Evolutionary conservation across 2,888 invertebrate genomes (phyloP), one percentile per base, ranked within the genome.

Genomic region (Ichneumoninae sp.): DNA sequence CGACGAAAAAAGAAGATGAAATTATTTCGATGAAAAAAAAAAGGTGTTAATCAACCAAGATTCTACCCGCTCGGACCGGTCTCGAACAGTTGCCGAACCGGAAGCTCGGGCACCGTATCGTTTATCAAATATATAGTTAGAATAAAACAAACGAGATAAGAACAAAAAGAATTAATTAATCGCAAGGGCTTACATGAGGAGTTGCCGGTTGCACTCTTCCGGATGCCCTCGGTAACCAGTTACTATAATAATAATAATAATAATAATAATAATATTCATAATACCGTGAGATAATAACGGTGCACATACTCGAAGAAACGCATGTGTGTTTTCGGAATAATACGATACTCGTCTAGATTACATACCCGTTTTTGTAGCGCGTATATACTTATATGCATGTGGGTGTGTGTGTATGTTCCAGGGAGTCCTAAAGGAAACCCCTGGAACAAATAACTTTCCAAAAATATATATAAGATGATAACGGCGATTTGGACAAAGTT

Each of bases 1-100:
- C 50, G n/a, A 40, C 22, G 52, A 70, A 26, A 63, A 54, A 30
- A 50, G 8, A 40, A 40, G 44, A 47, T 47, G 44, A 47, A 47
- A 47, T 47, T 16, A 47, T 47, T 47, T 47, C 44, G 16, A 40
- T 10, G 5, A 54, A 79, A 71, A 71, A 65, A 63, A 74, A 40
- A 73, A 54, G 40, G 78, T 74, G 70, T 63, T 74, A 79, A 85
- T 70, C 57, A 78, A 70, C 26, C 76, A 60, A 22, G 77, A 63
- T 70, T 69, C 80, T 81, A 81, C 76, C 50, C 52, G 57, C 30
- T 47, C 63, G 71, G 81, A 85, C 84, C 84, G 84, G 84, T 85
- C 78, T 81, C 77, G 65, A n/a, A 33, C 81, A 75, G 84, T 70
- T 75, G 78, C 74, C 70, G 57, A 75, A 74, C 84, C 81, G 81